These are phyloP conservation scores for Neodiprion virginianus DNA, from an alignment of 1,140 invertebrate species.

Conservation along the genomic window DNA sequence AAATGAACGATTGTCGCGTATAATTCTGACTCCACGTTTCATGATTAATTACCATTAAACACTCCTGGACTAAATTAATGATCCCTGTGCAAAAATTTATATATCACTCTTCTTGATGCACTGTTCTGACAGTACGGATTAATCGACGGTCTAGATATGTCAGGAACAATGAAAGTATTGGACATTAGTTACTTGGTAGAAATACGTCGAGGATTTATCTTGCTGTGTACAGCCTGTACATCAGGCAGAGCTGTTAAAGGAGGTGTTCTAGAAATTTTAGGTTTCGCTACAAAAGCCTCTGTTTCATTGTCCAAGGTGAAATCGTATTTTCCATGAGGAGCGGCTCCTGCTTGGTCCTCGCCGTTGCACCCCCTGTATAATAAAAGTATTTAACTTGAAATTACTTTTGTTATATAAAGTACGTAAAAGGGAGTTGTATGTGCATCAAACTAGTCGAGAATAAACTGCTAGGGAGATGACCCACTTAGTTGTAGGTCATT, in stretches of 20 bases:
- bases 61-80: neutral
- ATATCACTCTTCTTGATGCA: neutral
- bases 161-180: neutral
- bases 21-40: neutral
- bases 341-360: neutral
- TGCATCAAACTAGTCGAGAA: too few species aligned
- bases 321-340: neutral
- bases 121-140: neutral
- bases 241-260: conserved; percentile 23
- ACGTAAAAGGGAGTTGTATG: too few species aligned
- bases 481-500: neutral
- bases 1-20: neutral
- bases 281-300: conserved; percentile 47
- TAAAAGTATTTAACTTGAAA: neutral
- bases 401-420: too few species aligned
- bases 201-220: conserved; percentile 4
- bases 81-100: too few species aligned
- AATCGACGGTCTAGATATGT: neutral
- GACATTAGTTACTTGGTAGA: neutral
- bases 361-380: neutral
- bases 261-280: conserved; percentile 46
- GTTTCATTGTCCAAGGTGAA: conserved; percentile 22
- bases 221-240: conserved; percentile 2
- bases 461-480: neutral
- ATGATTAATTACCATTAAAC: neutral